Evolutionary conservation across 1,140 invertebrate genomes (phyloP), one percentile per base, ranked within the genome.

Genomic region (Lordiphosa clarofinis): DNA sequence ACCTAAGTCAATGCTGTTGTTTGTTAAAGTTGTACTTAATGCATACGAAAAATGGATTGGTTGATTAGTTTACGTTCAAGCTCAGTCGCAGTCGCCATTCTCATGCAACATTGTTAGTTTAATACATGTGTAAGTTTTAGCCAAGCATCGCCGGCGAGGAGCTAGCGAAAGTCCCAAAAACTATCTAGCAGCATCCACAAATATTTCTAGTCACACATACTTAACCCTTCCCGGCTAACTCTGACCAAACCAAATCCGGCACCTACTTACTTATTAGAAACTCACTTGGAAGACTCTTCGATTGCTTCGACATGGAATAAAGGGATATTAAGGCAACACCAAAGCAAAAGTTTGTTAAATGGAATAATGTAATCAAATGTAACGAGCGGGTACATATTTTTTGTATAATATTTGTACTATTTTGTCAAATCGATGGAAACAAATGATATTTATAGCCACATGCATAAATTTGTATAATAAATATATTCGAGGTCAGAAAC

Each of bases 11-110:
- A 60, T 82, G 73, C 84, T 82, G 78, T 84, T 84, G 69, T 84
- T 84, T 78, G 73, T 86, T 84, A 82, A 78, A 73, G 69, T 64
- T 78, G 78, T 84, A 84, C 78, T 84, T 78, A 84, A 73, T 53
- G 67, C 55, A 47, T 9, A 38, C 33, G 13, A 4, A 35, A 36
- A 54, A 21, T 12, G 10, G 39, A 33, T 38, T 43, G 19, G 37
- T 43, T 52, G 40, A 9, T 19, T 56, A 11, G 24, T 31, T 31
- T 15, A 42, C 11, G 13, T 35, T 63, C 1, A 65, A 66, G 24
- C 48, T 56, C 42, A 55, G 63, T 69, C 76, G 82, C 70, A 72
- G 75, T 75, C 50, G 71, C 58, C 21, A 24, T 24, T 24, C 4
- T 72, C 58, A 46, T 58, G 66, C 55, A 78, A 40, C 74, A 79